phyloP scores from a whole-genome alignment of 2,888 invertebrate genomes.

The Geotrupes spiniger region DNA sequence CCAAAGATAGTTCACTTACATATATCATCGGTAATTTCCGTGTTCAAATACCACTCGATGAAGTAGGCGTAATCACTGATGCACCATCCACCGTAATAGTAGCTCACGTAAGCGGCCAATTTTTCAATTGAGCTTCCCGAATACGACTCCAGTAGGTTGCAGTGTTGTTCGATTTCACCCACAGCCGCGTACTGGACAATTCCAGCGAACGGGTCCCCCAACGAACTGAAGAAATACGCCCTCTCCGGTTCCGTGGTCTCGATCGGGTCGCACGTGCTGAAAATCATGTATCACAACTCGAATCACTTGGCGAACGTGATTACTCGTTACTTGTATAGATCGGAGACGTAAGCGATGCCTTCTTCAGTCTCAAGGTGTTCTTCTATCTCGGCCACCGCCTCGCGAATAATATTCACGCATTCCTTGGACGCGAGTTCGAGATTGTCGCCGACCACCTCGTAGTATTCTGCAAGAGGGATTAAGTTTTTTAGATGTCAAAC shows the following conservation, averaged over 20 bases:
- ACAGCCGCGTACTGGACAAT: slow-evolving; percentile 23
- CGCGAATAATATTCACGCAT: slow-evolving; percentile 48
- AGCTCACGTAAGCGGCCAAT: slow-evolving; percentile 19
- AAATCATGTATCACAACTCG: too few relatives aligned
- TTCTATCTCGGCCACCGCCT: slow-evolving; percentile 44
- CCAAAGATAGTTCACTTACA: slow-evolving; percentile 6
- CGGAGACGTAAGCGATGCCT: slow-evolving; percentile 45
- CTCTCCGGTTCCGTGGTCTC: slow-evolving; percentile 20
- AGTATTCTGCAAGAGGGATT: slow-evolving; percentile 52
- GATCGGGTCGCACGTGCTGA: slow-evolving; percentile 20
- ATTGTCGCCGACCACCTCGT: slow-evolving; percentile 50
- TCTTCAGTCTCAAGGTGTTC: slow-evolving; percentile 35
- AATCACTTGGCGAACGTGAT: slow-evolving; percentile 3
- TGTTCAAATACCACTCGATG: slow-evolving; percentile 6
- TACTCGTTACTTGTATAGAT: slow-evolving; percentile 54
- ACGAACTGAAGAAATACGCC: slow-evolving; percentile 23
- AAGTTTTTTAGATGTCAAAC: background rate
- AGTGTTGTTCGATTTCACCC: slow-evolving; percentile 12
- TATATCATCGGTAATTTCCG: slow-evolving; percentile 10
- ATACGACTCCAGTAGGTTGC: slow-evolving; percentile 10
- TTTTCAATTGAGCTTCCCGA: slow-evolving; percentile 19
- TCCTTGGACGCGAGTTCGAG: slow-evolving; percentile 45
- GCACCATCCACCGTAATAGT: slow-evolving; percentile 12
- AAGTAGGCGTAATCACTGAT: slow-evolving; percentile 21
- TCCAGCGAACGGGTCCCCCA: slow-evolving; percentile 21